Base-by-base conservation (phyloP, 2,113 vertebrate genomes). In the Rafetus swinhoei region DNA sequence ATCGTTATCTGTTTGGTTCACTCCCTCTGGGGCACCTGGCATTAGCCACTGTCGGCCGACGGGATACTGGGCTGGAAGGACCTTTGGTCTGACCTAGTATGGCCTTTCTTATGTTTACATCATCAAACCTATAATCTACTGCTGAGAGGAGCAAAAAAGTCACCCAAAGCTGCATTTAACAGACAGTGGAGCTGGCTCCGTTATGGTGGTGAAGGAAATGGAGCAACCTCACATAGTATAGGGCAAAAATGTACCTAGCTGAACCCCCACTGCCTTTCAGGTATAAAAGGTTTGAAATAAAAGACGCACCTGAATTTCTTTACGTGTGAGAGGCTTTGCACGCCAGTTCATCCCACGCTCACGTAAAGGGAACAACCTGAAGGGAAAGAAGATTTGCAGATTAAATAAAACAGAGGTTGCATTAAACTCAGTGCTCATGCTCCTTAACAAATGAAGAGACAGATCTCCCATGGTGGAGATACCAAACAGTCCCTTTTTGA, bases 321-420 rank as follows among this genome's bases (percentile, higher is more conserved):
- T 98, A 86, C 97, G 97, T 0, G 99, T 99, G 87, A 99, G 99
- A 32, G 98, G 98, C 89, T 76, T 98, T 86, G 99, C 99, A 59
- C 98, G 98, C 96, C 98, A 98, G 97, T 99, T 99, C 96, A 99
- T 99, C 32, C 99, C 99, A 0, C 95, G 98, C 81, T 99, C 99
- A 82, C 99, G 98, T 86, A 99, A 97, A 77, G 99, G 99, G 97
- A 99, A 99, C 10, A 99, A 93, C 99, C 99, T 99, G 80, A 86
- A 93, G 62, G 59, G 81, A 24, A 82, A n/a, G 16, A 39, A 19
- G 2, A 81, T 83, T 52, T 79, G 84, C 83, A 79, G 55, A 1
- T 52, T 32, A 90, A 25, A 21, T n/a, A 6, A 93, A 79, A 87
- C 25, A 79, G 65, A 85, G 19, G 25, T 5, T 53, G 52, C 15